Base-by-base conservation (phyloP, 2,888 invertebrate species). In the Drosophila mayaguana region DNA sequence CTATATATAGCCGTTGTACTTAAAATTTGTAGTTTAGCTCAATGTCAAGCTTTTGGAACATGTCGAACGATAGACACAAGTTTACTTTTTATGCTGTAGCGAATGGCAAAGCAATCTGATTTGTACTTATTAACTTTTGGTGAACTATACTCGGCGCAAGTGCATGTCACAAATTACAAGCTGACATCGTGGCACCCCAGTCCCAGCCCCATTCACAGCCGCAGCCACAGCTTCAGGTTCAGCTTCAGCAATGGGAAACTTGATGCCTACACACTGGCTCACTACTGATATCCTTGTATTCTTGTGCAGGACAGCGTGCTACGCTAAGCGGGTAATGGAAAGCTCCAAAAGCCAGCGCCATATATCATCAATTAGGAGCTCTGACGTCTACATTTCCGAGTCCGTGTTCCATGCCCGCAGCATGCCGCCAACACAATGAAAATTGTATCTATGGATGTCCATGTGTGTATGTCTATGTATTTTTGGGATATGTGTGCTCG, bases 281-380 rank as follows among this genome's bases (percentile, higher is more conserved):
- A 18, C 22, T 42, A 20, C 43, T 5, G 28, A 11, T 38, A 45
- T 61, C 50, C 48, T 45, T 18, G 36, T 6, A n/a, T 18, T 16
- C 45, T 36, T 48, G 45, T 25, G 34, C 43, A 9, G 56, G 56
- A 43, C 45, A 56, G 51, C 48, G 50, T 60, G n/a, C 63, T 43
- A 63, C 51, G 54, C 40, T 63, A 20, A 28, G 46, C 28, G 11
- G 28, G 53, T 40, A 72, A 43, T 42, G 66, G 45, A 72, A 61
- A 34, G 38, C n/a, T n/a, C 40, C 43, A 45, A 59, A 63, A 45
- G 59, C 53, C 45, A 32, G 56, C 22, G 45, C 22, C 68, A 74
- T 74, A 63, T 71, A 77, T 80, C 77, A 80, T 80, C 77, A 74
- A 77, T 80, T 79, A 79, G 38, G 25, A 18, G 18, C 48, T 32